A percentile compares a stretch with the other conserved stretches of the same genome.
Conservation (phyloP, 1,140 invertebrate genomes). For the Druon quercuslanigerum region DNA sequence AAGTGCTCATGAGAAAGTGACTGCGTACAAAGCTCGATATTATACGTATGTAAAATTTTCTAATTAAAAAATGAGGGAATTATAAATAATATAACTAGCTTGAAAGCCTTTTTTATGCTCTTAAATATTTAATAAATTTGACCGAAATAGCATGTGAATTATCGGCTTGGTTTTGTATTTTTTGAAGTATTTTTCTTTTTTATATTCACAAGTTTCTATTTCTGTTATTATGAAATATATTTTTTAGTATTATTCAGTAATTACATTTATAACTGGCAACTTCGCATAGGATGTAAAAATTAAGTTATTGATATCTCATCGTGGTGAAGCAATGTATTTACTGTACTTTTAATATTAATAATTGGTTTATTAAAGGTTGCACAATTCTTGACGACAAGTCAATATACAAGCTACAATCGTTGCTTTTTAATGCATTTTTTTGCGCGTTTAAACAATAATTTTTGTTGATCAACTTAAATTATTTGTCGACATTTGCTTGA, state of each 20-base stretch:
- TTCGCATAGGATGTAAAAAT: slow-evolving; percentile 9
- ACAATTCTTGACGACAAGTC: background rate
- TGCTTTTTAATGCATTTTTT: slow-evolving; percentile 18
- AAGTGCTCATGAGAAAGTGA: no score
- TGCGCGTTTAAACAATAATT: background rate
- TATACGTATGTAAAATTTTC: no score
- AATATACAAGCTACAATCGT: background rate
- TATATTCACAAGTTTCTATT: background rate
- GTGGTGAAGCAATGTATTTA: slow-evolving; percentile 9
- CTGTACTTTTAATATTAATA: slow-evolving; percentile 5
- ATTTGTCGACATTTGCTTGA: background rate
- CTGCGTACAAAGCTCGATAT: no score
- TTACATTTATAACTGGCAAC: background rate
- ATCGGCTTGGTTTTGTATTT: background rate
- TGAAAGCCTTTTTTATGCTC: no score
- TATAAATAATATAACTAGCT: no score
- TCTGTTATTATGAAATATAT: background rate
- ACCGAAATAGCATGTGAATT: no score
- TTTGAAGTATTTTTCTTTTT: background rate
- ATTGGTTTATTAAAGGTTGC: slow-evolving; percentile 1
- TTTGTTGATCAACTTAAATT: background rate
- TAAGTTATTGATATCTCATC: slow-evolving; percentile 21
- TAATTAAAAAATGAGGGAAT: no score
- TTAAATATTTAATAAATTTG: no score
- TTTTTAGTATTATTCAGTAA: slow-evolving; percentile 5